phyloP scores from a whole-genome alignment of 2,797 vertebrate genomes.

The Enteromius viviparus region DNA sequence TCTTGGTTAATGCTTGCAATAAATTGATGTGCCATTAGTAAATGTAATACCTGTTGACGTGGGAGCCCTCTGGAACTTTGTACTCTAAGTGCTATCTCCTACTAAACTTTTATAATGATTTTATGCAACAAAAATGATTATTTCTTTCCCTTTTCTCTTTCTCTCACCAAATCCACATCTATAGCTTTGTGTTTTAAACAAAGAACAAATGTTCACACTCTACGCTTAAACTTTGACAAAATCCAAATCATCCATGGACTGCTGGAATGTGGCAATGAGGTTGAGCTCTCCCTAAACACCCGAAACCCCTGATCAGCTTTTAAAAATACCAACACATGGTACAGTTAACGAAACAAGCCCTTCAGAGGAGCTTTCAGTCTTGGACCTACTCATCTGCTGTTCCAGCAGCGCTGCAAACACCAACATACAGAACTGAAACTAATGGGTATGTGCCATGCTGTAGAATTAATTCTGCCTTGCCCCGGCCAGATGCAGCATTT shows the following conservation, averaged over 20 bases:
- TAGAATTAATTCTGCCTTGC: conserved; percentile 82
- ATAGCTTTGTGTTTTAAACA: not conserved
- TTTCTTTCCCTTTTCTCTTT: conserved; percentile 37
- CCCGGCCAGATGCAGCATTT: conserved; percentile 65
- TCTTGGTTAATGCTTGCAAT: not conserved
- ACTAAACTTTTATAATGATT: not conserved
- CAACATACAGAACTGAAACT: conserved; percentile 74
- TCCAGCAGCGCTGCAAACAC: conserved; percentile 68
- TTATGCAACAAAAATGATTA: not conserved
- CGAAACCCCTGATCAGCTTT: not conserved
- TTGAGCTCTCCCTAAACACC: not conserved
- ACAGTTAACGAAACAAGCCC: conserved; percentile 12
- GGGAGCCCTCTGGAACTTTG: not conserved
- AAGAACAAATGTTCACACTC: not conserved
- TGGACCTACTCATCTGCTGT: conserved; percentile 13
- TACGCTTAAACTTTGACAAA: not conserved
- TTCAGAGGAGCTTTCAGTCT: conserved; percentile 18
- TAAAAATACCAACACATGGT: conserved; percentile 17
- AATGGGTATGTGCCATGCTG: conserved; percentile 73
- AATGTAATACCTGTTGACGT: not conserved
- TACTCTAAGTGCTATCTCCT: not conserved
- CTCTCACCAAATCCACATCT: conserved; percentile 1
- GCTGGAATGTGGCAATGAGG: not conserved
- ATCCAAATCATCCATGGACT: not conserved
- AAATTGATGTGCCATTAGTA: not conserved